A percentile compares a stretch with the other conserved stretches of the same genome.
These are phyloP conservation scores for Helostoma temminkii DNA, from an alignment of 2,797 vertebrate genomes.

Conservation along the genomic window DNA sequence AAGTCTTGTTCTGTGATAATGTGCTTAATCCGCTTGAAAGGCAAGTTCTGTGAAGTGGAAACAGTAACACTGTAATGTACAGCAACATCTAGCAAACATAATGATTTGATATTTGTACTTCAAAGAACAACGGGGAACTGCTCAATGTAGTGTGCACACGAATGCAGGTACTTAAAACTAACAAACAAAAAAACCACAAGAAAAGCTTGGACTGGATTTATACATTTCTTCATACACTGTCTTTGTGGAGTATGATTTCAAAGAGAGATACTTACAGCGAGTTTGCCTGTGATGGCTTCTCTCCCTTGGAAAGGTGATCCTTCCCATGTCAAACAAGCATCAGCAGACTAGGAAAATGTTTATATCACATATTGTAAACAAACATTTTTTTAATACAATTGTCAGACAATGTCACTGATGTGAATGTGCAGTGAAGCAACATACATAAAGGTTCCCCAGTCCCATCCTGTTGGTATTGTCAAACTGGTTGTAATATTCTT, in stretches of 20 bases:
- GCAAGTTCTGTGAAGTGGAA: constrained; percentile 74
- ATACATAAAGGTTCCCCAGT: constrained; percentile 81
- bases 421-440: constrained; percentile 30
- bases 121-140: background rate
- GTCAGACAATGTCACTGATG: background rate
- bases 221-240: background rate
- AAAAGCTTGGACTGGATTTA: background rate
- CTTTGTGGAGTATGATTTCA: background rate
- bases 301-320: constrained; percentile 83
- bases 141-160: background rate
- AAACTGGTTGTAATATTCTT: constrained; percentile 84
- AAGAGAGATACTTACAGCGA: constrained; percentile 70
- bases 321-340: constrained; percentile 88
- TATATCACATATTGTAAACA: background rate
- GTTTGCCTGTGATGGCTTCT: constrained; percentile 79
- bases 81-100: background rate
- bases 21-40: constrained; percentile 84
- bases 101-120: background rate
- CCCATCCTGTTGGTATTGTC: constrained; percentile 77
- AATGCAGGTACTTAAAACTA: background rate
- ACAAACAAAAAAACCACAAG: background rate
- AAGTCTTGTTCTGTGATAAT: constrained; percentile 84
- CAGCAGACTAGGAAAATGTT: constrained; percentile 67
- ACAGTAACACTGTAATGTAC: constrained; percentile 11
- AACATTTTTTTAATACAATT: background rate